Evolutionary conservation across 1,140 invertebrate species (phyloP).

Genomic region (Choristoneura fumiferana): DNA sequence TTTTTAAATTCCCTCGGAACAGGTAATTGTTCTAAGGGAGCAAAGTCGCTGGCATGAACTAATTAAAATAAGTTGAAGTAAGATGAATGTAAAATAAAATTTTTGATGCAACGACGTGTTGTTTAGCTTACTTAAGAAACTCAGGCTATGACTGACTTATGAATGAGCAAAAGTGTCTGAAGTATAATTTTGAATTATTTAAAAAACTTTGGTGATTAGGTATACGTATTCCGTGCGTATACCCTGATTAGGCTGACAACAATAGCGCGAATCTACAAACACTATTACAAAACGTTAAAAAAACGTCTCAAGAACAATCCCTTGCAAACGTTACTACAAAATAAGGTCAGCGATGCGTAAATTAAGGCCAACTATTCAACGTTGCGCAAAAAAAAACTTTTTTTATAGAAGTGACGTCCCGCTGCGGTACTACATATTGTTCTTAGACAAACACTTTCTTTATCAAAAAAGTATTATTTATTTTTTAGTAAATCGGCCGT

Average conservation of each 20-base stretch:
- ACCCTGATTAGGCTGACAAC: neutral
- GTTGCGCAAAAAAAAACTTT: slow-evolving; percentile 45
- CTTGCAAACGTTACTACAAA: slow-evolving; percentile 65
- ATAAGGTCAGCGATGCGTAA: slow-evolving; percentile 70
- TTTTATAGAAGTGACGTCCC: slow-evolving; percentile 55
- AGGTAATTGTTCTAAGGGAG: too few species aligned
- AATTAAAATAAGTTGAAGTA: too few species aligned
- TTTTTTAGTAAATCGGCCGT: slow-evolving; percentile 57
- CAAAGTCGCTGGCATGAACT: too few species aligned
- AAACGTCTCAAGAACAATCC: slow-evolving; percentile 57
- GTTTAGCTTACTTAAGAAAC: too few species aligned
- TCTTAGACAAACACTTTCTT: slow-evolving; percentile 76
- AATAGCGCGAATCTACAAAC: slow-evolving; percentile 26
- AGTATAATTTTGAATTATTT: too few species aligned
- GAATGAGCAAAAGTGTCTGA: too few species aligned
- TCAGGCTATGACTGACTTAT: too few species aligned
- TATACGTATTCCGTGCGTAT: too few species aligned
- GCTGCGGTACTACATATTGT: slow-evolving; percentile 66
- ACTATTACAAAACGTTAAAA: slow-evolving; percentile 59
- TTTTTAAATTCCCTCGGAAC: too few species aligned
- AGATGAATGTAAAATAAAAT: too few species aligned
- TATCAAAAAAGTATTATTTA: slow-evolving; percentile 56
- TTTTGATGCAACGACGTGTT: too few species aligned
- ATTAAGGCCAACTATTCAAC: slow-evolving; percentile 69
- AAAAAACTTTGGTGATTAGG: too few species aligned